phyloP scores from a whole-genome alignment of 2,888 invertebrate genomes.

The Imbricaverruca yamaguchii region DNA sequence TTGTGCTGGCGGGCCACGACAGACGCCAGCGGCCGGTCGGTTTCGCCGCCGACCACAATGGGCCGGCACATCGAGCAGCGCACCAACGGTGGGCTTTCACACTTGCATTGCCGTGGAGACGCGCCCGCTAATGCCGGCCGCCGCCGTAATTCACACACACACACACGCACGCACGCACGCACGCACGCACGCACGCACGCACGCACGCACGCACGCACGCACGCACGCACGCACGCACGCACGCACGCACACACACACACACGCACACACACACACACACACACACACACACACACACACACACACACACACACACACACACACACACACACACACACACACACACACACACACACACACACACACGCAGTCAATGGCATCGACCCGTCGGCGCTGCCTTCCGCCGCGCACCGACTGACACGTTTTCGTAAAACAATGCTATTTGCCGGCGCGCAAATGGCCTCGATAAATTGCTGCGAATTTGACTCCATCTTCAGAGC shows the following conservation, averaged over 20 bases:
- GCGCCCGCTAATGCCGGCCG: neutral
- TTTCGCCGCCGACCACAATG: neutral
- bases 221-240: neutral
- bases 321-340: neutral
- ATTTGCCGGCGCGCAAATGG: slow-evolving; percentile 17
- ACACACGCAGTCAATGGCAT: neutral
- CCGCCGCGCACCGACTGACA: neutral
- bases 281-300: neutral
- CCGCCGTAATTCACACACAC: neutral
- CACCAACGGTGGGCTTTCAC: neutral
- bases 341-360: neutral
- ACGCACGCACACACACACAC: neutral
- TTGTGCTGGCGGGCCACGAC: neutral
- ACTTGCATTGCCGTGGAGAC: neutral
- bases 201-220: no score
- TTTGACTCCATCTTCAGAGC: slow-evolving; percentile 15
- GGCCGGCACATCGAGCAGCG: neutral
- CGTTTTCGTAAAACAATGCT: slow-evolving; percentile 18
- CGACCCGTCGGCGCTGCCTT: neutral
- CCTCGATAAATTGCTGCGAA: neutral
- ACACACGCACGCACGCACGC: no score
- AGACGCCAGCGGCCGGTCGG: neutral
- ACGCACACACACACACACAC: neutral
- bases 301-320: neutral
- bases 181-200: no score